These are phyloP conservation scores for Crepidodera aurea DNA, from an alignment of 2,888 invertebrate species.

Conservation along the genomic window DNA sequence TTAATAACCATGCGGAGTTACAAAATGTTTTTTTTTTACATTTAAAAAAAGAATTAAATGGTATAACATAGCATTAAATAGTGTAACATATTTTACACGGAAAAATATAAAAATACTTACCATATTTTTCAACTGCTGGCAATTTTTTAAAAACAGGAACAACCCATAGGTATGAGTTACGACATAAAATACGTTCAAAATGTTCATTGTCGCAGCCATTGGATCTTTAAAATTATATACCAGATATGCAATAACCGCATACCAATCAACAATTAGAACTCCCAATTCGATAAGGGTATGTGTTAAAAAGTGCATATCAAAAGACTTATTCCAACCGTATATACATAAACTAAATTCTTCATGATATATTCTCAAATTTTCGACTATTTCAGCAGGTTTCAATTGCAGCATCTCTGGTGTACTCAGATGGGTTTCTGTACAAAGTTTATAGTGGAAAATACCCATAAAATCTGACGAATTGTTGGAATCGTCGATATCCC, in stretches of 20 bases:
- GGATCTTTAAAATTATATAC: slow-evolving; percentile 53
- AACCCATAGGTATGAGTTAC: slow-evolving; percentile 55
- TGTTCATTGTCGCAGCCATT: slow-evolving; percentile 51
- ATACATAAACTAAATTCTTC: slow-evolving; percentile 56
- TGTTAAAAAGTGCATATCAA: slow-evolving; percentile 57
- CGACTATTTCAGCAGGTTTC: slow-evolving; percentile 50
- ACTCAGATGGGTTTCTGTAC: slow-evolving; percentile 51
- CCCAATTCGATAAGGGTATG: slow-evolving; percentile 56
- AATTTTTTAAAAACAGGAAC: slow-evolving; percentile 55
- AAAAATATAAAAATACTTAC: slow-evolving; percentile 48
- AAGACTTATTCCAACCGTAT: slow-evolving; percentile 53
- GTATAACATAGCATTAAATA: too few species aligned
- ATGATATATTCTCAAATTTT: slow-evolving; percentile 56
- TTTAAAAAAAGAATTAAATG: too few species aligned
- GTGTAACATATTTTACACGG: too few species aligned
- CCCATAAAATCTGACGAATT: slow-evolving; percentile 54
- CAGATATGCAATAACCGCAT: slow-evolving; percentile 57
- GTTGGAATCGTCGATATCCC: slow-evolving; percentile 52
- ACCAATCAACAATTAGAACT: slow-evolving; percentile 57
- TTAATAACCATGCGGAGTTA: too few species aligned
- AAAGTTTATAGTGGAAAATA: slow-evolving; percentile 48
- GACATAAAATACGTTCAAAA: slow-evolving; percentile 56
- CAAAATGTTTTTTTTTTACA: too few species aligned
- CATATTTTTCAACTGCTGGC: slow-evolving; percentile 57
- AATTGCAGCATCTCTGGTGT: slow-evolving; percentile 44